Evolutionary conservation across 2,113 vertebrate species (phyloP).

Genomic region (Clarias batrachus): DNA sequence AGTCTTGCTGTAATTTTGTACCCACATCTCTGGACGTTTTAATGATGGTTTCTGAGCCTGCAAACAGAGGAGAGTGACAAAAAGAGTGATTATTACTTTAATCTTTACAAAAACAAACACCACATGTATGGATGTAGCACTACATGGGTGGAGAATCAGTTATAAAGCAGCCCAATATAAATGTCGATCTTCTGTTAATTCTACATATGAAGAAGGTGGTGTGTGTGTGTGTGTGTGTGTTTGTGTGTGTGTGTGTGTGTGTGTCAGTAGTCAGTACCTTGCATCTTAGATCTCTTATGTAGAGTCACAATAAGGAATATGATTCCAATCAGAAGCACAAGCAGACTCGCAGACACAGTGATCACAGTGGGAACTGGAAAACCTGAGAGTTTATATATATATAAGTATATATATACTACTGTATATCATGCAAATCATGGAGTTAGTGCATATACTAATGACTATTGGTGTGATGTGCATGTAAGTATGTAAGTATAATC

Average conservation of each 20-base stretch:
- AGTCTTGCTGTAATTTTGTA: not conserved
- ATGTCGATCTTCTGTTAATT: too few species aligned
- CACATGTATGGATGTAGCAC: not conserved
- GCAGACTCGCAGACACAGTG: not conserved
- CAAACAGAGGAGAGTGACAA: not conserved
- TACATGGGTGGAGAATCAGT: too few species aligned
- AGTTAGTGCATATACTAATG: not conserved
- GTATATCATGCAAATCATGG: not conserved
- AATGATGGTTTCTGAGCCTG: not conserved
- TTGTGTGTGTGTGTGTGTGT: not conserved
- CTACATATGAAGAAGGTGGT: too few species aligned
- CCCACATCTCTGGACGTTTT: not conserved
- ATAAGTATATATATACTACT: too few species aligned
- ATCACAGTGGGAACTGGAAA: not conserved
- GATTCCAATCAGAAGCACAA: conserved; percentile 54
- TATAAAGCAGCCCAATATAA: too few species aligned
- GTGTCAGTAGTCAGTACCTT: not conserved
- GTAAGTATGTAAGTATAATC: not conserved
- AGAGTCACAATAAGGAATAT: not conserved
- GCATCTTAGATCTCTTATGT: not conserved
- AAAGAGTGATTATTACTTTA: not conserved
- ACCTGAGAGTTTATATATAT: not conserved
- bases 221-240: too few species aligned
- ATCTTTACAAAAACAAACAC: not conserved
- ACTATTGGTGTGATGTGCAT: not conserved